Evolutionary conservation across 2,797 vertebrate genomes (phyloP), one percentile per base, ranked within the genome.

Genomic region (Hippocampus kuda): DNA sequence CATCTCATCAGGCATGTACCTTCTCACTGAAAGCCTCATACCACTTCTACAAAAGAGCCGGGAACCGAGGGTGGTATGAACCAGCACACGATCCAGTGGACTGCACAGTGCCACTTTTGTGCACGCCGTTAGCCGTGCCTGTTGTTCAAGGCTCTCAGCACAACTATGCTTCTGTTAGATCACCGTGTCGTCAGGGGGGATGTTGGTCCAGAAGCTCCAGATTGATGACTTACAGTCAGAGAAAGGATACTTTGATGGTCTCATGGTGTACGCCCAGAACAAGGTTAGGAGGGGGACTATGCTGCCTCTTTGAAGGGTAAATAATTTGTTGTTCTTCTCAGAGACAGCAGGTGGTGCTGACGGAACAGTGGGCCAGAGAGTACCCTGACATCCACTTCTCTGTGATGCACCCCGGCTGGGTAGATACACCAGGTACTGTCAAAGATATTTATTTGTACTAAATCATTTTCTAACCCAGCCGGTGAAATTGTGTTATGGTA

Each of bases 341-440:
- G 88, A 90, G 90, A 76, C 90, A 92, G 86, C 89, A 91, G 87
- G 89, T 91, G 83, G 89, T 89, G 86, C 86, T 90, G 78, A 91
- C 87, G 56, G 79, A 88, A 56, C 76, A 89, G 63, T 90, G 88
- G 88, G 87, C 87, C 71, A 82, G 81, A 84, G 70, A 57, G n/a
- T 70, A 88, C 70, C 83, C 86, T 6, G 64, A 72, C 65, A 87
- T 91, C 66, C 82, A 89, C 76, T 91, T 92, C 59, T 90, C 88
- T 70, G 85, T 75, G 5, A 90, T 90, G 88, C 89, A 91, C 54
- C 88, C 90, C 2, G 90, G 89, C 63, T 90, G 89, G 89, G 85
- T 69, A 0, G 84, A 91, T 51, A 90, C 88, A 30, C 83, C 87
- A 90, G 88, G 90, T 90, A 81, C 57, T 10, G 30, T 20, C 48